phyloP scores from a whole-genome alignment of 2,888 invertebrate genomes.

The Smittia sp. region DNA sequence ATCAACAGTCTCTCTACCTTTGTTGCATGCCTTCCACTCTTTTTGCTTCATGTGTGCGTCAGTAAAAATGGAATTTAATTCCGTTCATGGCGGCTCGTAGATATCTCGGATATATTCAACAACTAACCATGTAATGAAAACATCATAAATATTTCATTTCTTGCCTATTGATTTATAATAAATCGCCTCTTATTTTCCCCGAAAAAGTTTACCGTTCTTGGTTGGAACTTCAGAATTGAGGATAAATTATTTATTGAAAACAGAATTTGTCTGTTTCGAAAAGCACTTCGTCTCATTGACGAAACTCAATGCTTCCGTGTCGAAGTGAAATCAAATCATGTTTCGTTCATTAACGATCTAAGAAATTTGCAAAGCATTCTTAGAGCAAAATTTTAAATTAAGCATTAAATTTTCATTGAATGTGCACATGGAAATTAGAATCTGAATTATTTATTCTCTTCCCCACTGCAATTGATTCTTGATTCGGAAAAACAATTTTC shows the following conservation, averaged over 20 bases:
- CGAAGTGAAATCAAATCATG: neutral
- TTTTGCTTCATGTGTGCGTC: neutral
- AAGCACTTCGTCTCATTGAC: neutral
- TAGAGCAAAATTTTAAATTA: constrained; percentile 5
- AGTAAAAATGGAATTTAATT: constrained; percentile 27
- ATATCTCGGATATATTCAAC: too few relatives aligned
- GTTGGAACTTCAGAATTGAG: neutral
- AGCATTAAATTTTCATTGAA: constrained; percentile 28
- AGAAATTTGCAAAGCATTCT: neutral
- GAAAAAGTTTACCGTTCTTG: neutral
- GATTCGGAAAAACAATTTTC: constrained; percentile 12
- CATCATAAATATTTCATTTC: constrained; percentile 38
- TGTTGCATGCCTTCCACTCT: constrained; percentile 21
- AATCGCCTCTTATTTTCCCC: neutral
- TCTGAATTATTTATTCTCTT: constrained; percentile 37
- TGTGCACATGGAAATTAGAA: constrained; percentile 36
- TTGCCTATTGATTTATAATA: constrained; percentile 30
- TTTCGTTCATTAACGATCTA: neutral
- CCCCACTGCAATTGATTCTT: constrained; percentile 9
- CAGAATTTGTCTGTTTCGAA: too few relatives aligned
- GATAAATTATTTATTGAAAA: neutral
- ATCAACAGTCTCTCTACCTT: constrained; percentile 39
- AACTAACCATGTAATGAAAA: constrained; percentile 37
- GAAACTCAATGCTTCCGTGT: neutral
- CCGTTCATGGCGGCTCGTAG: constrained; percentile 31